Conservation (phyloP, 2,888 invertebrate genomes). For the Heliothis peltigera region DNA sequence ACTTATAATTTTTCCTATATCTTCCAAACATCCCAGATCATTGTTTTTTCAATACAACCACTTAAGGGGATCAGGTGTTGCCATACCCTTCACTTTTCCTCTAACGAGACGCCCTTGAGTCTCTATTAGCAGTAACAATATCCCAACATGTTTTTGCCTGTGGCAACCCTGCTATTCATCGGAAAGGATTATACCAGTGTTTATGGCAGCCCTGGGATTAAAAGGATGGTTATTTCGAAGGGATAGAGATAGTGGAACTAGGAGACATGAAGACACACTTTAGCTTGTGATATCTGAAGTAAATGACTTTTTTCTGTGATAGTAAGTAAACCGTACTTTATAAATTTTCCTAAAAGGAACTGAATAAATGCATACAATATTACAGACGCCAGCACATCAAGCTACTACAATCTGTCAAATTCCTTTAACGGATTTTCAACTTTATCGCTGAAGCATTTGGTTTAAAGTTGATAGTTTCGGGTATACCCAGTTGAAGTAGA, state of each 20-base stretch:
- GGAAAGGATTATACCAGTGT: slow-evolving; percentile 53
- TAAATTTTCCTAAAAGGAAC: too few relatives aligned
- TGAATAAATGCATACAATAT: too few relatives aligned
- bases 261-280: neutral
- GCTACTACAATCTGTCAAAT: too few relatives aligned
- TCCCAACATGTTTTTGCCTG: slow-evolving; percentile 67
- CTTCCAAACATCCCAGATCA: slow-evolving; percentile 29
- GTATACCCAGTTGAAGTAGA: too few relatives aligned
- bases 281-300: neutral
- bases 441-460: too few relatives aligned
- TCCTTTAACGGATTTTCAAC: too few relatives aligned
- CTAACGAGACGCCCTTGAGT: slow-evolving; percentile 50
- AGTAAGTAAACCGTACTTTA: too few relatives aligned
- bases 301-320: too few relatives aligned
- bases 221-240: slow-evolving; percentile 2
- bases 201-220: slow-evolving; percentile 1
- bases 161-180: slow-evolving; percentile 48
- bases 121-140: slow-evolving; percentile 72
- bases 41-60: slow-evolving; percentile 56
- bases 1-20: slow-evolving; percentile 10
- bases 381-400: too few relatives aligned
- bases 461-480: too few relatives aligned
- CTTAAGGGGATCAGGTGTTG: slow-evolving; percentile 54
- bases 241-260: neutral
- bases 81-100: slow-evolving; percentile 41